A percentile compares a stretch with the other conserved stretches of the same genome.
Conservation (phyloP, 1,140 invertebrate genomes). For the Hyposmocoma kahamanoa region DNA sequence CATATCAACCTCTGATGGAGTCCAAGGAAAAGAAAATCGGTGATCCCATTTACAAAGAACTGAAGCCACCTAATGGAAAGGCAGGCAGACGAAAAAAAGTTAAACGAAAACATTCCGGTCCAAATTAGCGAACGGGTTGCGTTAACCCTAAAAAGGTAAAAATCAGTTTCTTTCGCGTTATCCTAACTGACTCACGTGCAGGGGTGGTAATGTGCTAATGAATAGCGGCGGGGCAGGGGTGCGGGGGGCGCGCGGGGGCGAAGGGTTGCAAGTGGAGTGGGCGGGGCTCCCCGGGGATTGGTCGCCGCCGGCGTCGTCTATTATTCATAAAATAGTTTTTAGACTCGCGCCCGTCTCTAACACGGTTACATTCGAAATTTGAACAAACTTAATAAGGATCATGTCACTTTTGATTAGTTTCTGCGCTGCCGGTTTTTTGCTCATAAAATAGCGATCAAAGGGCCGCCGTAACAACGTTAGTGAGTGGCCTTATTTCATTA, state of each 20-base stretch:
- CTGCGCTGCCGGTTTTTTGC: constrained; percentile 40
- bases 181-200: constrained; percentile 37
- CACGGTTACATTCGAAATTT: constrained; percentile 39
- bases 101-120: neutral
- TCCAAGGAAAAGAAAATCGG: too few species aligned
- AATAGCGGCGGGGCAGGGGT: constrained; percentile 57
- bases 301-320: constrained; percentile 62
- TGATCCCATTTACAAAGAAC: too few species aligned
- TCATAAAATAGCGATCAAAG: constrained; percentile 53
- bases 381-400: constrained; percentile 65
- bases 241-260: constrained; percentile 20
- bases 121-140: neutral
- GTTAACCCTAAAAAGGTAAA: constrained; percentile 24
- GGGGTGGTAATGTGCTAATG: constrained; percentile 70
- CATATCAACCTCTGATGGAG: too few species aligned
- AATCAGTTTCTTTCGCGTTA: constrained; percentile 59
- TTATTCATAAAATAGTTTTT: constrained; percentile 74
- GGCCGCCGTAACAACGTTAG: constrained; percentile 33
- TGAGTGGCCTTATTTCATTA: constrained; percentile 42
- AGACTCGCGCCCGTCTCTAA: constrained; percentile 65
- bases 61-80: too few species aligned
- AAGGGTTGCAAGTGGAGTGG: constrained; percentile 24
- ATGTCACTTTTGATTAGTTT: constrained; percentile 69
- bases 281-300: constrained; percentile 67
- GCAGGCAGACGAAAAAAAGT: too few species aligned